These are phyloP conservation scores for Ommatoiulus sabulosus DNA, from an alignment of 2,888 invertebrate genomes.

Conservation along the genomic window DNA sequence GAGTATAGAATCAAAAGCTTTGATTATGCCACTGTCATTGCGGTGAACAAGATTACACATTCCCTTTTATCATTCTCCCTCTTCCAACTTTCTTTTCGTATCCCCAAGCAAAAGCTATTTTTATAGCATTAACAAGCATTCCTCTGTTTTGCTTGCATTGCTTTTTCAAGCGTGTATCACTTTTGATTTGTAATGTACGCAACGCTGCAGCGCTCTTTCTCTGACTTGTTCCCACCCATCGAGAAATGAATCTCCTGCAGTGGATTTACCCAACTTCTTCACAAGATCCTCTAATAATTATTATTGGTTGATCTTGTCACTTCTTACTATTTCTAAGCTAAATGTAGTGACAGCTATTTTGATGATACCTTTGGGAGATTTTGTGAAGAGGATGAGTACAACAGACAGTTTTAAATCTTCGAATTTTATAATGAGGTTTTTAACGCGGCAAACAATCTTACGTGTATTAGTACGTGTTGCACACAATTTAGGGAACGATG, in stretches of 20 bases:
- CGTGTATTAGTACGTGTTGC: background rate
- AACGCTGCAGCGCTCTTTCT: background rate
- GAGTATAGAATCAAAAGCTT: constrained; percentile 40
- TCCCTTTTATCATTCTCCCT: background rate
- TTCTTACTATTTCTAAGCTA: background rate
- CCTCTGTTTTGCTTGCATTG: background rate
- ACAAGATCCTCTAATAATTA: background rate
- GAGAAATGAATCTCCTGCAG: background rate
- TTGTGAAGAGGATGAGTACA: background rate
- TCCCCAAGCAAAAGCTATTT: constrained; percentile 8
- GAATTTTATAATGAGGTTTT: constrained; percentile 8
- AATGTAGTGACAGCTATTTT: background rate
- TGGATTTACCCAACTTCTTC: background rate
- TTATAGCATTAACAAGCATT: background rate
- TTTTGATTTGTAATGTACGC: background rate
- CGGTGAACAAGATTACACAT: constrained; percentile 1
- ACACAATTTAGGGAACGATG: background rate
- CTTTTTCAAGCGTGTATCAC: constrained; percentile 1
- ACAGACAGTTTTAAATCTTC: background rate
- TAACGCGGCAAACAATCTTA: constrained; percentile 31
- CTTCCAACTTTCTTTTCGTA: background rate
- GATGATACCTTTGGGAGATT: background rate
- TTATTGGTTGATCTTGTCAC: background rate
- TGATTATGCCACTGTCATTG: background rate
- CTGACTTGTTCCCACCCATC: background rate